Evolutionary conservation across 2,797 vertebrate species (phyloP).

Genomic region (Squalus acanthias): DNA sequence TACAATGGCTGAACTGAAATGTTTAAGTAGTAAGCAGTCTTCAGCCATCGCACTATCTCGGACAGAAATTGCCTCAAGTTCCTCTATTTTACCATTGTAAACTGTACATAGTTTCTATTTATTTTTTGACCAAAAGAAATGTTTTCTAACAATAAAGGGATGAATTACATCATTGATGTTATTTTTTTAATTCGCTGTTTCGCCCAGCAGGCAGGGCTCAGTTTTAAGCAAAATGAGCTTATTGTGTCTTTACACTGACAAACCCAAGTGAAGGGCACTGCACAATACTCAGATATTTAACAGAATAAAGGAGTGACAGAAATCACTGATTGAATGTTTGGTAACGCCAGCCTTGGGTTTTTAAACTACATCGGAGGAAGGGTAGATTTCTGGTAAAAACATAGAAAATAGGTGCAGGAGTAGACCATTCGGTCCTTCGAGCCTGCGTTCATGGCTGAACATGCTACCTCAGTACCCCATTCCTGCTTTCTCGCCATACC

Average conservation of each 20-base stretch:
- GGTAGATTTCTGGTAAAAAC: too few relatives aligned
- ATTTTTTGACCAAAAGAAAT: background rate
- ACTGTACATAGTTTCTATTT: background rate
- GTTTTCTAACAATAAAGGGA: background rate
- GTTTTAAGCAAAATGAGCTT: background rate
- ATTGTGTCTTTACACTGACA: background rate
- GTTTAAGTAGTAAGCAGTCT: background rate
- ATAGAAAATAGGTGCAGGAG: too few relatives aligned
- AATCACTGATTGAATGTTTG: too few relatives aligned
- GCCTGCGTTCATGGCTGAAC: too few relatives aligned
- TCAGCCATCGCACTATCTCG: background rate
- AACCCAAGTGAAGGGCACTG: too few relatives aligned
- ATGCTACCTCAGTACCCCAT: too few relatives aligned
- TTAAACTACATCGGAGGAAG: too few relatives aligned
- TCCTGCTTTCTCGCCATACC: too few relatives aligned
- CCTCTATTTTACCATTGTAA: background rate
- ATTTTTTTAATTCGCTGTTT: background rate
- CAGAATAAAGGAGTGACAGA: too few relatives aligned
- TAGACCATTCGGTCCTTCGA: too few relatives aligned
- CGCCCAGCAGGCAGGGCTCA: background rate
- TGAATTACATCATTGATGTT: background rate
- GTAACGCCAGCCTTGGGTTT: too few relatives aligned
- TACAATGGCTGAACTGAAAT: background rate
- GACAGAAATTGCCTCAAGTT: background rate
- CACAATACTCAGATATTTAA: too few relatives aligned